These are phyloP conservation scores for Calliscelio sp. DNA, from an alignment of 2,888 invertebrate genomes.

Conservation along the genomic window DNA sequence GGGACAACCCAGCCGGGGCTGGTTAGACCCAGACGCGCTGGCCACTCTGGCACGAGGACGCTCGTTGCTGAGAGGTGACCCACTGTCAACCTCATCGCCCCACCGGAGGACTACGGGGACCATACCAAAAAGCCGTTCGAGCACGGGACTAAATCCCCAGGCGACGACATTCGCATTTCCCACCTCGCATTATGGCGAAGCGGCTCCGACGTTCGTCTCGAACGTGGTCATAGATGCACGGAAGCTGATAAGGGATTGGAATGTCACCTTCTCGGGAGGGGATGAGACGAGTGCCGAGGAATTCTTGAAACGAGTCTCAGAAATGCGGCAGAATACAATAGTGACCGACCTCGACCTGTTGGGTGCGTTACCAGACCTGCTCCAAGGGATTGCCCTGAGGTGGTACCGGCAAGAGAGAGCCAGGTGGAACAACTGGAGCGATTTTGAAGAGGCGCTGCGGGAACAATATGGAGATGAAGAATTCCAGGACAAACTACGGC, in stretches of 20 bases:
- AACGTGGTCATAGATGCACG: not conserved
- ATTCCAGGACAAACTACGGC: not conserved
- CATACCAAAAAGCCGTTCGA: too few species aligned
- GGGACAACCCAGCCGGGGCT: too few species aligned
- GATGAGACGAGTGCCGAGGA: not conserved
- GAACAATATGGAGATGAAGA: not conserved
- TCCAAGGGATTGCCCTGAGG: not conserved
- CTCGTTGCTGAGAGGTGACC: too few species aligned
- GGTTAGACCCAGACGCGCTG: too few species aligned
- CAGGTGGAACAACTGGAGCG: not conserved
- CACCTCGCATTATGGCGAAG: too few species aligned
- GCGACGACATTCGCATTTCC: too few species aligned
- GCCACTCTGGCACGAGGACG: too few species aligned
- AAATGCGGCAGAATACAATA: not conserved
- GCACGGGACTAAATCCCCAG: too few species aligned
- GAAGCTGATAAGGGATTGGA: not conserved
- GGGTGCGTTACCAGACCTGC: not conserved
- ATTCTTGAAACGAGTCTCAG: not conserved
- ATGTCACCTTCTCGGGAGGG: not conserved
- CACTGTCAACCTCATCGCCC: too few species aligned
- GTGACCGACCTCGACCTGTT: not conserved
- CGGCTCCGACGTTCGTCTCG: too few species aligned
- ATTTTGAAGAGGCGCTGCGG: not conserved
- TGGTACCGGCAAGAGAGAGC: not conserved
- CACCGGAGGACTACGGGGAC: too few species aligned